Evolutionary conservation across 2,888 invertebrate genomes (phyloP), one percentile per base, ranked within the genome.

Genomic region (Nomada goodeniana): DNA sequence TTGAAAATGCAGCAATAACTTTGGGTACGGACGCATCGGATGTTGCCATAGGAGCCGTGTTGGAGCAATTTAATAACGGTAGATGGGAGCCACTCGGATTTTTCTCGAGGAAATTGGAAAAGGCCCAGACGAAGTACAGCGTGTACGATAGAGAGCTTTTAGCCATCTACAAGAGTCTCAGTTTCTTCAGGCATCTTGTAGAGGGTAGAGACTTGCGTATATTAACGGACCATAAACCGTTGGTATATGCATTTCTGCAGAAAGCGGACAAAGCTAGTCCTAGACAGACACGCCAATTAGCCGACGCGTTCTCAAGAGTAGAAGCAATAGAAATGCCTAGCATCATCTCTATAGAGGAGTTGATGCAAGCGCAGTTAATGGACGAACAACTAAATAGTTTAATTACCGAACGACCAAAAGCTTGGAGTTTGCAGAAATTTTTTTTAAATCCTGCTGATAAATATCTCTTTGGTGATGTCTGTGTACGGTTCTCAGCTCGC

Each of bases 231-330:
- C 36, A 72, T 5, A 61, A 72, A 2, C 11, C 59, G 18, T 11
- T 71, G 15, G 55, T 57, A 1, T 55, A 15, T 26, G 55, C 5
- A 36, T 36, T 42, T 61, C 29, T 2, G 13, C n/a, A n/a, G 20
- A 60, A n/a, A 20, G 59, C n/a, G 36, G 50, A 29, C 50, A 42
- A 42, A 26, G 70, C 3, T 20, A 26, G 3, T 3, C 53, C 11
- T 0, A n/a, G 18, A 18, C 50, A 67, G 29, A 11, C 47, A 47
- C 26, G 15, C 29, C 29, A 29, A 5, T 23, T 88, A 0, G 89
- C 90, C 0, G 90, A 91, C 67, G 76, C 88, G 0, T 63, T 91
- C 3, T 89, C 85, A 0, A 71, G 90, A 15, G 10, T 89, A 1
- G 77, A 87, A 10, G 50, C 69, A 7, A 82, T 86, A 52, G 60